Base-by-base conservation (phyloP, 2,888 invertebrate genomes). In the Baronia brevicornis region DNA sequence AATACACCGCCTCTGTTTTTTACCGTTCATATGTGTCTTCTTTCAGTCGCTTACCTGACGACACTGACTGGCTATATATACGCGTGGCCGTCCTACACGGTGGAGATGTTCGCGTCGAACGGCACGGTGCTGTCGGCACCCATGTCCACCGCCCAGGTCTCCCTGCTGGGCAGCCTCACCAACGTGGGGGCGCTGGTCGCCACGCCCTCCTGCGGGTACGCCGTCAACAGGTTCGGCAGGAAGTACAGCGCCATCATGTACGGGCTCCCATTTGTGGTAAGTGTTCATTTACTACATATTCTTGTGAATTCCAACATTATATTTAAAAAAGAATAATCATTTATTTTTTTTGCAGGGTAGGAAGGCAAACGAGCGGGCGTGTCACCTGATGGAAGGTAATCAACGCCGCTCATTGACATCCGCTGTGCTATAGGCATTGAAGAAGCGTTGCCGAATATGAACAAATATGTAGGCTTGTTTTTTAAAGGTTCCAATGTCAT, bases 21-120 rank as follows among this genome's bases (percentile, higher is more conserved):
- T n/a, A n/a, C n/a, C n/a, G n/a, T n/a, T n/a, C n/a, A n/a, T 25
- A 20, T 18, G 3, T 6, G 3, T 26, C 11, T 29, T 12, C 29
- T 48, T 38, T 6, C 63, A 79, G 80, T 80, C 28, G 67, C 65
- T 9, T 70, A 65, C 31, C 49, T 77, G 30, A 66, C 67, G 6
- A 46, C 56, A 5, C 57, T 75, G 5, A 73, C 78, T 0, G 82
- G 82, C 0, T 67, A 73, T 25, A 44, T 78, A 2, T 57, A 59
- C 36, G 70, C 79, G 0, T 82, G 82, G 82, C 80, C 82, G 0
- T 82, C 82, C 0, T 73, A 65, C 37, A 79, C 75, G 0, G 48
- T 69, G n/a, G 62, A 55, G 2, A 57, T 61, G 26, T 80, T 80
- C 39, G 43, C 36, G 3, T 74, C 80, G 1, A 80, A 82, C 33